These are phyloP conservation scores for Callospermophilus lateralis DNA, from an alignment of 2,113 vertebrate genomes.

Conservation along the genomic window DNA sequence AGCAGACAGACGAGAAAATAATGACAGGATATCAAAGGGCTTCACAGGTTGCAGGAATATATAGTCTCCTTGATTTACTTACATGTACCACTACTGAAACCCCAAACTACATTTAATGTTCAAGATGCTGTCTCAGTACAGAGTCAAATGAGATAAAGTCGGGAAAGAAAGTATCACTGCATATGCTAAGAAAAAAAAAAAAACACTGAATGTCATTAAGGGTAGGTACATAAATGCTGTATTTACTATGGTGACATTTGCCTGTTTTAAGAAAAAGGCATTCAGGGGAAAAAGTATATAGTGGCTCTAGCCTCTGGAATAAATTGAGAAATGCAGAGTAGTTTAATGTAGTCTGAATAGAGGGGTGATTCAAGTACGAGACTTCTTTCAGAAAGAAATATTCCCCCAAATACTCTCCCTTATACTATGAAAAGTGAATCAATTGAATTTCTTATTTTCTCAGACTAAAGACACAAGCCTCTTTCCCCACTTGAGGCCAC, in stretches of 20 bases:
- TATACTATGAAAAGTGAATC: constrained; percentile 39
- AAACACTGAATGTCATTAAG: neutral
- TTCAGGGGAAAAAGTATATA: neutral
- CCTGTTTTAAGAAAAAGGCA: neutral
- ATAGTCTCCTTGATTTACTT: neutral
- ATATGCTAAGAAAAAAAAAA: neutral
- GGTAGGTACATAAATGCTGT: neutral
- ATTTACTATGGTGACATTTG: constrained; percentile 36
- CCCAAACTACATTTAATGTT: neutral
- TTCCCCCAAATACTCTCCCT: neutral
- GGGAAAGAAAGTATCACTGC: neutral
- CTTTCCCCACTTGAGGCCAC: neutral
- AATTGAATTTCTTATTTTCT: constrained; percentile 3
- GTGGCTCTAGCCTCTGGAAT: neutral
- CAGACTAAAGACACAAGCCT: neutral
- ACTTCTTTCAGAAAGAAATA: neutral
- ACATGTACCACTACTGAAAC: neutral
- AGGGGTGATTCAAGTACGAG: neutral
- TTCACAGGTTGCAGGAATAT: neutral
- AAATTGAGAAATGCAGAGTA: neutral
- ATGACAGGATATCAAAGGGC: neutral
- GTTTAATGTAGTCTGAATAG: neutral
- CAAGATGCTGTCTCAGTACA: neutral
- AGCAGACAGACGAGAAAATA: neutral
- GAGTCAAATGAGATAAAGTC: neutral